Conservation (phyloP, 1,140 invertebrate species). For the Atta colombica region DNA sequence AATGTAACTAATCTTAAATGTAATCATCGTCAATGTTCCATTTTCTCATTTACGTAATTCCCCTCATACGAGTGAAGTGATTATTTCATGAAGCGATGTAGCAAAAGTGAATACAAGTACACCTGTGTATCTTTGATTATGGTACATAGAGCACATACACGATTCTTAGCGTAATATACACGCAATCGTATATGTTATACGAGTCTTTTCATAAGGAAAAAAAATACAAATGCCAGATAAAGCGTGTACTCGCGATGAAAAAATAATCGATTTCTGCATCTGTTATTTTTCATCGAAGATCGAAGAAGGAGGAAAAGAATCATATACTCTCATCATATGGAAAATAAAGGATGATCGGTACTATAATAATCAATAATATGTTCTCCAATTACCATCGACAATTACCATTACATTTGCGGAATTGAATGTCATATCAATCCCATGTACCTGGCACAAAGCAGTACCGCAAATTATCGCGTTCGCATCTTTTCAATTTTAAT, state of each 20-base stretch:
- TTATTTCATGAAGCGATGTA: constrained; percentile 29
- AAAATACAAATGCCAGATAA: constrained; percentile 3
- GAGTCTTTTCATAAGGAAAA: constrained; percentile 7
- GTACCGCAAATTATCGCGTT: constrained; percentile 20
- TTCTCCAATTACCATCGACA: constrained; percentile 49
- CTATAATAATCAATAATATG: constrained; percentile 47
- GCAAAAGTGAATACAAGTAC: constrained; percentile 38
- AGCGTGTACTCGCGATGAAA: background rate
- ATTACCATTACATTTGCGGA: constrained; percentile 20
- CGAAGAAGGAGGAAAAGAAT: background rate
- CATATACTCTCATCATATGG: background rate
- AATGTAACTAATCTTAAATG: constrained; percentile 23
- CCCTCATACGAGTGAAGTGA: constrained; percentile 4
- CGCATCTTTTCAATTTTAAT: constrained; percentile 5
- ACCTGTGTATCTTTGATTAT: background rate
- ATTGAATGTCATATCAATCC: constrained; percentile 57
- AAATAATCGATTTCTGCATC: background rate
- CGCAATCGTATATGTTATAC: background rate
- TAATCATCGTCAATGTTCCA: constrained; percentile 25
- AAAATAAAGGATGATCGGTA: constrained; percentile 32
- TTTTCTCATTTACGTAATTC: constrained; percentile 45
- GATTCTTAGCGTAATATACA: background rate
- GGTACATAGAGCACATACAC: background rate
- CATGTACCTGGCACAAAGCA: constrained; percentile 29
- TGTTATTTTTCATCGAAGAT: constrained; percentile 8